Evolutionary conservation across 1,140 invertebrate species (phyloP), one percentile per base, ranked within the genome.

Genomic region (Drosophila hydei): DNA sequence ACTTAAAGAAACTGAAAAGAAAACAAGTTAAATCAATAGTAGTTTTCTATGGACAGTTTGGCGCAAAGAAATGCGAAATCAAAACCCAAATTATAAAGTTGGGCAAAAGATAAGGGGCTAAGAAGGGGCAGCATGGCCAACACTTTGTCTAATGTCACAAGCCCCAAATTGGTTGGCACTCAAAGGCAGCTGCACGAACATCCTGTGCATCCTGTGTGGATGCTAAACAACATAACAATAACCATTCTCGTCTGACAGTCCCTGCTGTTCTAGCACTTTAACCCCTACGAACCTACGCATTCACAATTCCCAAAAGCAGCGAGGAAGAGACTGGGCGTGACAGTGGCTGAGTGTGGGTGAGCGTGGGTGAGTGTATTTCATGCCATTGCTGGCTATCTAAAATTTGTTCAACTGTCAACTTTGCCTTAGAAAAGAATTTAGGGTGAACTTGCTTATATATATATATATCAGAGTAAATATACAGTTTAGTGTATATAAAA

Each of bases 201-300:
- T 73, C 70, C 56, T 61, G 64, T 68, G 70, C 70, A 73, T 73
- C 64, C 80, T 42, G 38, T 74, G 76, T 79, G 59, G 61, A 71
- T 45, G 72, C 65, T 64, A 45, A 68, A 45, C 63, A 75, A 81
- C 74, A 85, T 81, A 85, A 87, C 81, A 85, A 85, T 85, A 85
- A 81, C 77, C 74, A 77, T 80, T 85, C 71, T 80, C 64, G 62
- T 47, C 77, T 40, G 58, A 54, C 58, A 63, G 18, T 62, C 43
- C 48, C 48, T 67, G 56, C 9, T 50, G n/a, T 51, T 50, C 30
- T 33, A 12, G 38, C 23, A 30, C 55, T 48, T 42, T 63, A 55
- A 64, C 23, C 68, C 61, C 52, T 30, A 14, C 25, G 23, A 45
- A 8, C 45, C 19, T 8, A 11, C 19, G 18, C 43, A 64, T 64